Base-by-base conservation (phyloP, 2,113 vertebrate genomes). In the Sciurus niger region DNA sequence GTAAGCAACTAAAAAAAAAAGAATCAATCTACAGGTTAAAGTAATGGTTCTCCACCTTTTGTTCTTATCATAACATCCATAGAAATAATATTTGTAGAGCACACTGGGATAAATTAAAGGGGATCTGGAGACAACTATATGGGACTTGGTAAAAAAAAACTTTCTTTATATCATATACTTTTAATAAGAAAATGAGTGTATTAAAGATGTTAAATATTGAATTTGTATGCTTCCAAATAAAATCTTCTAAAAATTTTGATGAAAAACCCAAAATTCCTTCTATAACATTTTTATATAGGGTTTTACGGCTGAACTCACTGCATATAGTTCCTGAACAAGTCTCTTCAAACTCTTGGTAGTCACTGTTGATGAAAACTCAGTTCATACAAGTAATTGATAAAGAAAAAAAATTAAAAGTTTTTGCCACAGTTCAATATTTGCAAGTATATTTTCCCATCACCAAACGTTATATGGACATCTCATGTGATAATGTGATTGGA, bases 1-100 rank as follows among this genome's bases (percentile, higher is more conserved):
- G 13, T 53, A 12, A 53, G 53, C 14, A 3, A 53, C 53, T 40
- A 40, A 14, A 48, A 7, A 48, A 63, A 63, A 63, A 63, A 63
- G 24, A 63, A 63, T 30, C 83, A 46, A 80, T 85, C n/a, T 93
- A 70, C 77, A 68, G 76, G 53, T 94, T 78, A 85, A 94, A 96
- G 34, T 8, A 84, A 1, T 89, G 8, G 25, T 90, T 91, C 63
- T 95, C n/a, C 89, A 63, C 30, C n/a, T 73, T 83, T 58, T 95
- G 79, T 72, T 65, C 14, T 53, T 51, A 48, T 74, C 60, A 89
- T 89, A 30, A 87, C 55, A 92, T 63, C 30, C 22, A 60, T 77
- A 96, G 60, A 94, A 78, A 90, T 93, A 60, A 77, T 94, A 92
- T 89, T 96, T 94, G 63, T 89, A 76, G 58, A 85, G 34, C n/a